Evolutionary conservation across 2,888 invertebrate genomes (phyloP).

Genomic region (Ophion ellenae): DNA sequence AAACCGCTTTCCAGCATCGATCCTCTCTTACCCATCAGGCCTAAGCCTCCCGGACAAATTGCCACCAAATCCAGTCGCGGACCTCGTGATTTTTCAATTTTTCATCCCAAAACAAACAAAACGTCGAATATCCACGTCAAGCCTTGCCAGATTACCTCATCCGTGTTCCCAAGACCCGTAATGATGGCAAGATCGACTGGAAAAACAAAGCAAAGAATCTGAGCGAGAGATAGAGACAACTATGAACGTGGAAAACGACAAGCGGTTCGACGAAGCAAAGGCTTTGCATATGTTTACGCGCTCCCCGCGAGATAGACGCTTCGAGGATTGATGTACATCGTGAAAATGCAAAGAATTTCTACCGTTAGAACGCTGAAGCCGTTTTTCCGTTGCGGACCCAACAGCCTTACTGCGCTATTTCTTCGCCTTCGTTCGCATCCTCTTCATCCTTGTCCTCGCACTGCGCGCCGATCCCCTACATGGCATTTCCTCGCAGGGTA

Average conservation of each 20-base stretch:
- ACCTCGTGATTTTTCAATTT: background rate
- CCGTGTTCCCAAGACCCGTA: background rate
- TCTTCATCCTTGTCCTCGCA: constrained; percentile 48
- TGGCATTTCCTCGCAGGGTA: constrained; percentile 43
- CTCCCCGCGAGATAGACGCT: constrained; percentile 9
- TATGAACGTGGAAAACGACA: background rate
- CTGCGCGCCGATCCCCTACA: constrained; percentile 48
- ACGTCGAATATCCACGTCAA: no score
- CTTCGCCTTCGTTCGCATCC: constrained; percentile 8
- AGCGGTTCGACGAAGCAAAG: constrained; percentile 68
- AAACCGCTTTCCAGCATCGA: constrained; percentile 20
- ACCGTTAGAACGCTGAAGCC: constrained; percentile 62
- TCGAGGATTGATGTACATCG: constrained; percentile 64
- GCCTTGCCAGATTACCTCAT: no score
- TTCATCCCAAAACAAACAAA: background rate
- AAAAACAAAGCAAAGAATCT: background rate
- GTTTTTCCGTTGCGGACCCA: constrained; percentile 28
- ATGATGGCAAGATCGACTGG: background rate
- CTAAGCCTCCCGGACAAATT: background rate
- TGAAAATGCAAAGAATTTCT: constrained; percentile 66
- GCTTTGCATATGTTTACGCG: constrained; percentile 68
- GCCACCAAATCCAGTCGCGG: background rate
- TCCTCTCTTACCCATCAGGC: background rate
- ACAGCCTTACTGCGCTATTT: constrained; percentile 13
- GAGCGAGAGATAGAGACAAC: background rate